Conservation (phyloP, 2,888 invertebrate genomes). For the Drosophila peninsularis region DNA sequence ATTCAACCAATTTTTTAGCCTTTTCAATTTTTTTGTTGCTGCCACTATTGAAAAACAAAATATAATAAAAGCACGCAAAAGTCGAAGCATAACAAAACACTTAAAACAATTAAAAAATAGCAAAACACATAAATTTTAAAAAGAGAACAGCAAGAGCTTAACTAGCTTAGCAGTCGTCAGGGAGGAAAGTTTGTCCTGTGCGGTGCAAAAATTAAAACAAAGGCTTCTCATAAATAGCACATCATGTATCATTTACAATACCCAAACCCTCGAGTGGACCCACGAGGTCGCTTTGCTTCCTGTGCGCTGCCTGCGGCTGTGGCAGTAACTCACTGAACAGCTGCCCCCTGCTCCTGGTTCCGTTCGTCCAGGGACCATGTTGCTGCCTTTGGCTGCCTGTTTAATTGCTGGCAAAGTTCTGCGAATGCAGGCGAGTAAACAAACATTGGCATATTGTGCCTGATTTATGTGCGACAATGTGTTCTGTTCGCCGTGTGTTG, state of each 20-base stretch:
- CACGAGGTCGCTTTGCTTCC: slow-evolving; percentile 23
- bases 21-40: neutral
- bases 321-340: slow-evolving; percentile 21
- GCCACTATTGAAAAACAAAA: slow-evolving; percentile 4
- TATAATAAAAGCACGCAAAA: neutral
- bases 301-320: slow-evolving; percentile 43
- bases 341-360: slow-evolving; percentile 10
- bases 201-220: slow-evolving; percentile 79
- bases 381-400: slow-evolving; percentile 68
- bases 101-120: slow-evolving; percentile 83
- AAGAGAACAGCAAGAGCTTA: slow-evolving; percentile 52
- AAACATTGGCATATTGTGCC: slow-evolving; percentile 83
- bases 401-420: slow-evolving; percentile 84
- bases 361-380: slow-evolving; percentile 38
- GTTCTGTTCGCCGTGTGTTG: slow-evolving; percentile 45
- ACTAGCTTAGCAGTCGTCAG: slow-evolving; percentile 58
- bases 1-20: slow-evolving; percentile 22
- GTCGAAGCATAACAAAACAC: slow-evolving; percentile 75
- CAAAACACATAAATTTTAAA: slow-evolving; percentile 81
- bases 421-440: slow-evolving; percentile 77
- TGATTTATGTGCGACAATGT: slow-evolving; percentile 82
- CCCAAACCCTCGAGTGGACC: slow-evolving; percentile 31
- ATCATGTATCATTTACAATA: slow-evolving; percentile 83
- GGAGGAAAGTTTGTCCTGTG: slow-evolving; percentile 59
- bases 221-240: slow-evolving; percentile 83